phyloP scores from a whole-genome alignment of 2,113 vertebrate species.

The Platichthys flesus region DNA sequence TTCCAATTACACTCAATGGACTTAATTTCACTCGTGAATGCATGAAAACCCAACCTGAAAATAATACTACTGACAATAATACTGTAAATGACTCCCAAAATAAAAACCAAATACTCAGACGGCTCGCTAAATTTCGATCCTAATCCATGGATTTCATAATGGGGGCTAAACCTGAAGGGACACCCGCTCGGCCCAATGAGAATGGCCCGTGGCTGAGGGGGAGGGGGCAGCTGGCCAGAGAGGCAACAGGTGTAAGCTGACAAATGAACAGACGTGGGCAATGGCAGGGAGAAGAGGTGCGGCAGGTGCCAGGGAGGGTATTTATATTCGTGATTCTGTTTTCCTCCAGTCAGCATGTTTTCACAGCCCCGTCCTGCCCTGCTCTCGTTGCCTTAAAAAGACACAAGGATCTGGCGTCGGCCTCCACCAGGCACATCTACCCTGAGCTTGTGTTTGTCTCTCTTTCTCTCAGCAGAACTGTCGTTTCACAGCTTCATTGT shows the following conservation, averaged over 20 bases:
- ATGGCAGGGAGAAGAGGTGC: conserved; percentile 37
- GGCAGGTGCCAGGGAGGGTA: conserved; percentile 72
- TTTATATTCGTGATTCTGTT: conserved; percentile 78
- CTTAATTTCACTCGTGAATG: neutral
- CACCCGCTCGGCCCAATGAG: conserved; percentile 24
- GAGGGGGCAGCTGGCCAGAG: conserved; percentile 1
- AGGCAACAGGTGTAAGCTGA: conserved; percentile 66
- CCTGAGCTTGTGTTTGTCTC: conserved; percentile 4
- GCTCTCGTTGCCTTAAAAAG: conserved; percentile 66
- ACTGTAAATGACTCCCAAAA: conserved; percentile 19
- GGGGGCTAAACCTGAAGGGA: conserved; percentile 19
- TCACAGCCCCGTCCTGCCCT: conserved; percentile 39
- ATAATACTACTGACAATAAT: neutral
- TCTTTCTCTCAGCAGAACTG: neutral
- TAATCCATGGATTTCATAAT: conserved; percentile 24
- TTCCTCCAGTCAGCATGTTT: conserved; percentile 80
- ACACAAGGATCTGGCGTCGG: conserved; percentile 17
- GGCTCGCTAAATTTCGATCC: conserved; percentile 20
- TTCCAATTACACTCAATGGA: neutral
- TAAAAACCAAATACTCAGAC: conserved; percentile 18
- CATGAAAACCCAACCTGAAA: conserved; percentile 1
- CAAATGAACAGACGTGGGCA: conserved; percentile 40
- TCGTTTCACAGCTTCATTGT: neutral
- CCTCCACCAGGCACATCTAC: conserved; percentile 4
- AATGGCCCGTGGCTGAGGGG: neutral